Evolutionary conservation across 1,140 invertebrate genomes (phyloP).

Genomic region (Drosophila novamexicana): DNA sequence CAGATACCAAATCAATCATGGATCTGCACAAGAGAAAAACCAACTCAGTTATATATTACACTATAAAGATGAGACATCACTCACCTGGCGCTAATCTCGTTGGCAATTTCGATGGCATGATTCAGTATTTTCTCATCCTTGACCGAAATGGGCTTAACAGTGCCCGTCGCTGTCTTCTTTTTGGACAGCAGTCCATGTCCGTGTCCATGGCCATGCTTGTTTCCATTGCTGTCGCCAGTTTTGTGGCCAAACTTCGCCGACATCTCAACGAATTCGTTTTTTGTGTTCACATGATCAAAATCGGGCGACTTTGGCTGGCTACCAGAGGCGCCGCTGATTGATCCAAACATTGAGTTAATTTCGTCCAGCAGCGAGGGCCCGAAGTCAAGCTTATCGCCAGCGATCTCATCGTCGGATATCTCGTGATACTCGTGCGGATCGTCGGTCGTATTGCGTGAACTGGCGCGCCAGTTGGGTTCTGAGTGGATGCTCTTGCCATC

Average conservation of each 20-base stretch:
- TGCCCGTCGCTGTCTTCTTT: conserved; percentile 91
- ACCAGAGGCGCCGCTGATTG: conserved; percentile 85
- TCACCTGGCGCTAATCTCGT: conserved; percentile 93
- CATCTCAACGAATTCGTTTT: conserved; percentile 89
- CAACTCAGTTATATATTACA: conserved; percentile 5
- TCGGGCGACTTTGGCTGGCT: conserved; percentile 85
- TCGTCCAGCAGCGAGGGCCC: conserved; percentile 97
- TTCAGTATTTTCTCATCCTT: conserved; percentile 97
- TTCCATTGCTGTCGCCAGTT: conserved; percentile 69
- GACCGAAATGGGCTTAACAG: conserved; percentile 96
- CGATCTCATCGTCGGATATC: conserved; percentile 94
- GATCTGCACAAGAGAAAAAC: conserved; percentile 85
- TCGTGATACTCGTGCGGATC: conserved; percentile 95
- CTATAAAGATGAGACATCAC: not conserved
- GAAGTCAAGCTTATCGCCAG: conserved; percentile 90
- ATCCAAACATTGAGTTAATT: conserved; percentile 97
- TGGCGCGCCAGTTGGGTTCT: conserved; percentile 52
- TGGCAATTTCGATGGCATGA: conserved; percentile 96
- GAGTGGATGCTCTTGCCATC: conserved; percentile 65
- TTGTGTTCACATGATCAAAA: conserved; percentile 88
- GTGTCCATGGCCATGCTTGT: conserved; percentile 50
- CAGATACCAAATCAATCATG: conserved; percentile 92
- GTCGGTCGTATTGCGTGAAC: conserved; percentile 53
- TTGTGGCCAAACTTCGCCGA: conserved; percentile 85
- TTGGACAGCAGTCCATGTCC: conserved; percentile 68